phyloP scores from a whole-genome alignment of 2,797 vertebrate genomes.

The Anisognathus igniventris region DNA sequence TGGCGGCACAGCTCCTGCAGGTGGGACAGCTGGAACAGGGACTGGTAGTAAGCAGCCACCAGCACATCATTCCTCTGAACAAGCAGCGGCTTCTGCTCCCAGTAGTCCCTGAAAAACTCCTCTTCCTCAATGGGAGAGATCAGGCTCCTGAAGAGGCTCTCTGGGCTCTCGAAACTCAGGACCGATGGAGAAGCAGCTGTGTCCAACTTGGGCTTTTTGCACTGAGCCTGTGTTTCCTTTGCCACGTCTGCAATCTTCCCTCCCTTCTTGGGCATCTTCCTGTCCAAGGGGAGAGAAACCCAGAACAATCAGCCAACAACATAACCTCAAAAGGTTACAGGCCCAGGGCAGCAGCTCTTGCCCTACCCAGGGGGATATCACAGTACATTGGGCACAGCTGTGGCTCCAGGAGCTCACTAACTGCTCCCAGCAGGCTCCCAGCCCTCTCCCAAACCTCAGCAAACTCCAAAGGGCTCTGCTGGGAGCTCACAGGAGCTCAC shows the following conservation, averaged over 20 bases:
- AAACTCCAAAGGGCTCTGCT: not conserved
- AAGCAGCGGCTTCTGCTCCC: conserved; percentile 89
- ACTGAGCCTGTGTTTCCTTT: not conserved
- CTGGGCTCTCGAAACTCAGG: conserved; percentile 77
- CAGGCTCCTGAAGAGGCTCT: conserved; percentile 82
- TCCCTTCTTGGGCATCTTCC: conserved; percentile 82
- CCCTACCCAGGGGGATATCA: not conserved
- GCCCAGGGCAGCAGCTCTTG: not conserved
- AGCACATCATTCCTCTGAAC: conserved; percentile 76
- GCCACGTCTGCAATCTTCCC: not conserved
- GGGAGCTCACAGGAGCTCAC: not conserved
- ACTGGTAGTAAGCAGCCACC: conserved; percentile 75
- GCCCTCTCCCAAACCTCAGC: not conserved
- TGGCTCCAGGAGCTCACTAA: not conserved
- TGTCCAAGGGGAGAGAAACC: not conserved
- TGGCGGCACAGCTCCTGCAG: conserved; percentile 76
- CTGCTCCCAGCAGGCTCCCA: not conserved
- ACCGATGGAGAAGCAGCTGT: not conserved
- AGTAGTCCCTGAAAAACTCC: conserved; percentile 84
- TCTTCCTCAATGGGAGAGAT: conserved; percentile 80
- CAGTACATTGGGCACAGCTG: not conserved
- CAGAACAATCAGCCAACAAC: not conserved
- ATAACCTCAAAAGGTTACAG: not conserved
- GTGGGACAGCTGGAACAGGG: conserved; percentile 84
- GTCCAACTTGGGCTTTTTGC: conserved; percentile 68